Conservation (phyloP, 2,113 vertebrate genomes). For the Azemiops feae region DNA sequence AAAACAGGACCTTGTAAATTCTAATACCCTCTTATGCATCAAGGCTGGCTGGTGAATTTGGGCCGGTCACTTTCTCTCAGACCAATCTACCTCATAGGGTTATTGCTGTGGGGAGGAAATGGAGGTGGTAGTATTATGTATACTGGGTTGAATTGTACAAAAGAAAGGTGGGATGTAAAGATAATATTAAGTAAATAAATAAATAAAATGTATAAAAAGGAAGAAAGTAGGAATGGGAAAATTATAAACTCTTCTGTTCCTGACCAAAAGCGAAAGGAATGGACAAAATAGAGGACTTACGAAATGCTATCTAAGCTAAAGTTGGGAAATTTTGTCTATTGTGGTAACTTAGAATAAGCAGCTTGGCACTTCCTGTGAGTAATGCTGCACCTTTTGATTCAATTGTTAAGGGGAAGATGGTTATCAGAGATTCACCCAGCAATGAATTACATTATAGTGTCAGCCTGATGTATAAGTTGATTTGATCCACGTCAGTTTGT, state of each 20-base stretch:
- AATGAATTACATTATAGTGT: neutral
- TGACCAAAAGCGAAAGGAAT: neutral
- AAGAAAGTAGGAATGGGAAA: neutral
- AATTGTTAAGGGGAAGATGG: neutral
- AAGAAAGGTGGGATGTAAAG: neutral
- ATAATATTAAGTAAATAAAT: neutral
- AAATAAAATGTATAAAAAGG: neutral
- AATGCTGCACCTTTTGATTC: neutral
- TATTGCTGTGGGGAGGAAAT: neutral
- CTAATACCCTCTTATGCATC: neutral
- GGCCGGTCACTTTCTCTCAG: neutral
- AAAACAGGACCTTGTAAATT: neutral
- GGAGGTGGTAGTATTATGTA: neutral
- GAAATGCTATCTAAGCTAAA: neutral
- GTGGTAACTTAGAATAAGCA: neutral
- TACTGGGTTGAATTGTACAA: neutral
- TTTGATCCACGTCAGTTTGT: neutral
- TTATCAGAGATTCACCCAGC: neutral
- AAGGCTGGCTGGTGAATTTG: neutral
- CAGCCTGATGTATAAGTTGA: neutral
- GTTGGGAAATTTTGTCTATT: neutral
- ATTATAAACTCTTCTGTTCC: neutral
- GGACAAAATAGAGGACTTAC: neutral
- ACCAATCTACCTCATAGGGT: neutral
- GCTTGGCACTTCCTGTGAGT: neutral